A percentile compares a stretch with the other conserved stretches of the same genome.
These are phyloP conservation scores for Chloroceryle inda DNA, from an alignment of 2,797 vertebrate species.

Conservation along the genomic window DNA sequence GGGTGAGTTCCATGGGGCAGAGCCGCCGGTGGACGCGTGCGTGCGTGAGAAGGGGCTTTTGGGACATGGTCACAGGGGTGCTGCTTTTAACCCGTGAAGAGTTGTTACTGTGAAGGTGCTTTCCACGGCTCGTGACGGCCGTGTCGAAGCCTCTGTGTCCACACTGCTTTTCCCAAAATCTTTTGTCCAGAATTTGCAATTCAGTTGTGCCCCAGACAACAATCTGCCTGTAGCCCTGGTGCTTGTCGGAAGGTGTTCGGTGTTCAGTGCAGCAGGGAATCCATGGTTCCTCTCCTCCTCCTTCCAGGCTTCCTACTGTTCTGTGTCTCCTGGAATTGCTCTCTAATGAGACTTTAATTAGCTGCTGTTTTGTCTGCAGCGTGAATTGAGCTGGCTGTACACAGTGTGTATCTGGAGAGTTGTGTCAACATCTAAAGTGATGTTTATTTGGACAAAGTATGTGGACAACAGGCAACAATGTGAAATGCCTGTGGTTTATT, in stretches of 20 bases:
- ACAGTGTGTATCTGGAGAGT: neutral
- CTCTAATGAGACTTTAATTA: slow-evolving; percentile 58
- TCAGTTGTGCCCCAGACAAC: neutral
- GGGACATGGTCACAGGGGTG: neutral
- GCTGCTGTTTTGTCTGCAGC: slow-evolving; percentile 12
- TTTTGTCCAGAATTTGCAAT: neutral
- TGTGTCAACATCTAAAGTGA: neutral
- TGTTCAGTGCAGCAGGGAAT: neutral
- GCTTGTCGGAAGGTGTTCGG: neutral
- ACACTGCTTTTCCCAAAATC: neutral
- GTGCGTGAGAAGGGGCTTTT: neutral
- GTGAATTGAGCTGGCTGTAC: neutral
- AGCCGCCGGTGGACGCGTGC: rapidly evolving
- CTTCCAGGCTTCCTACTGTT: neutral
- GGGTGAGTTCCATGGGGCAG: neutral
- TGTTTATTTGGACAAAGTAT: neutral
- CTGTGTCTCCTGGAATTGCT: slow-evolving; percentile 2
- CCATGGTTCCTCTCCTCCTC: neutral
- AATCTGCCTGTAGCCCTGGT: neutral
- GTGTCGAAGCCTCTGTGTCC: neutral
- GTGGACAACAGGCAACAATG: neutral
- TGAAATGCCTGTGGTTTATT: neutral
- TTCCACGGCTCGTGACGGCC: neutral
- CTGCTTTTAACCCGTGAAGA: neutral
- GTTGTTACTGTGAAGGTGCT: neutral